These are phyloP conservation scores for Cantharis rufa DNA, from an alignment of 2,888 invertebrate species.

Conservation along the genomic window DNA sequence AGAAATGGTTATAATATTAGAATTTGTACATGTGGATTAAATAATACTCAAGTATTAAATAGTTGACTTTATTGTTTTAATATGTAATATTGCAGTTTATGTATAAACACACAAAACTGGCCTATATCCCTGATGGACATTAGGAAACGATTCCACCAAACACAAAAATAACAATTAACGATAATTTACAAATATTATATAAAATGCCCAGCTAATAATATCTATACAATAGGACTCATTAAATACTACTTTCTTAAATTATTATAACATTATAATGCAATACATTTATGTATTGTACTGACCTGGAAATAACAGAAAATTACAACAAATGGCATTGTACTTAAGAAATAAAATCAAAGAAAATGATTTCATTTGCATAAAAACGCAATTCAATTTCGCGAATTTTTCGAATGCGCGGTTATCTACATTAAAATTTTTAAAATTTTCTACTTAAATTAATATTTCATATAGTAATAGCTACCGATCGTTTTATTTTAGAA, in stretches of 20 bases:
- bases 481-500: not conserved
- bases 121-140: slow-evolving; percentile 50
- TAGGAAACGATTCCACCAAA: slow-evolving; percentile 33
- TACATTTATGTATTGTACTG: slow-evolving; percentile 20
- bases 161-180: slow-evolving; percentile 42
- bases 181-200: slow-evolving; percentile 44
- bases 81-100: slow-evolving; percentile 8
- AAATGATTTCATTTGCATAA: not conserved
- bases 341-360: slow-evolving; percentile 29
- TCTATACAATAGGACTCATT: slow-evolving; percentile 32
- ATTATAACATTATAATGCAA: slow-evolving; percentile 16
- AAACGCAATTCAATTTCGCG: not conserved
- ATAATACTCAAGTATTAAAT: not conserved
- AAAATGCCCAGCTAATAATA: slow-evolving; percentile 48
- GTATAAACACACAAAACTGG: slow-evolving; percentile 45
- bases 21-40: not conserved
- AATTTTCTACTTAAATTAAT: not conserved
- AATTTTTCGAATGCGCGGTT: not conserved
- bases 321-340: slow-evolving; percentile 44
- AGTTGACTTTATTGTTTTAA: not conserved
- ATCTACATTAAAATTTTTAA: not conserved
- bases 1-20: too few species aligned
- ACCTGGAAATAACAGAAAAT: slow-evolving; percentile 31
- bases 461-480: not conserved
- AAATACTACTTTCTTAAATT: slow-evolving; percentile 9